These are phyloP conservation scores for Gobio occitaniae DNA, from an alignment of 2,797 vertebrate genomes.

Conservation along the genomic window DNA sequence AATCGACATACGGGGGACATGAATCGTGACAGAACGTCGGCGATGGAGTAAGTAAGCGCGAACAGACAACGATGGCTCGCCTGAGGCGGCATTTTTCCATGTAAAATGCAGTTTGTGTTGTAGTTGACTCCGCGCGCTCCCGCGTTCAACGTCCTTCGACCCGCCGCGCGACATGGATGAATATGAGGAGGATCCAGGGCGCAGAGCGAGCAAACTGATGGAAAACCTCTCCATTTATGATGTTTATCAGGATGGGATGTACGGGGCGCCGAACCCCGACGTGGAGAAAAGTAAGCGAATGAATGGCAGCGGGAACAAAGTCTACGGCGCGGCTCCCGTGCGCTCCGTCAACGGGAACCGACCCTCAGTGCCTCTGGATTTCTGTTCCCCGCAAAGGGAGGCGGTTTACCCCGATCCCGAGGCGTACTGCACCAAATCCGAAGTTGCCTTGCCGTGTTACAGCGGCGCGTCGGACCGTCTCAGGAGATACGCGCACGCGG, in stretches of 20 bases:
- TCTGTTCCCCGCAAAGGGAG: slow-evolving; percentile 80
- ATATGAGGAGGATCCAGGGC: slow-evolving; percentile 81
- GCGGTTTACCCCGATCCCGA: slow-evolving; percentile 73
- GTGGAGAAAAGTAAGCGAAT: slow-evolving; percentile 77
- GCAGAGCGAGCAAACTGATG: slow-evolving; percentile 78
- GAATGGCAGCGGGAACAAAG: slow-evolving; percentile 83
- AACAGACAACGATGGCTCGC: slow-evolving; percentile 66
- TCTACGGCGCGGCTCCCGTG: slow-evolving; percentile 79
- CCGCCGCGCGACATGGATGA: slow-evolving; percentile 83
- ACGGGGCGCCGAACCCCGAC: slow-evolving; percentile 77
- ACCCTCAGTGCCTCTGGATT: slow-evolving; percentile 76
- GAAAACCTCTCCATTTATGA: slow-evolving; percentile 83
- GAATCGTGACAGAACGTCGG: slow-evolving; percentile 61
- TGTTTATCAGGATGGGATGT: slow-evolving; percentile 76
- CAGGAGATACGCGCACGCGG: slow-evolving; percentile 81
- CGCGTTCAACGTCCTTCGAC: slow-evolving; percentile 60
- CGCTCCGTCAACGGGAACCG: slow-evolving; percentile 77
- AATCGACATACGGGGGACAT: slow-evolving; percentile 59
- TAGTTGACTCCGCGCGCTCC: slow-evolving; percentile 71
- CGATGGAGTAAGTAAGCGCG: slow-evolving; percentile 58
- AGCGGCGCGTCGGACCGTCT: slow-evolving; percentile 81
- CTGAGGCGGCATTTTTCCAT: slow-evolving; percentile 73
- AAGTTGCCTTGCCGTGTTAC: slow-evolving; percentile 91
- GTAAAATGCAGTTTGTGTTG: slow-evolving; percentile 76
- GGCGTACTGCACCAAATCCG: slow-evolving; percentile 84